Percentiles rank a stretch among this genome's conserved stretches.
These are phyloP conservation scores for Molorchus minor DNA, from an alignment of 2,888 invertebrate genomes.

Conservation along the genomic window DNA sequence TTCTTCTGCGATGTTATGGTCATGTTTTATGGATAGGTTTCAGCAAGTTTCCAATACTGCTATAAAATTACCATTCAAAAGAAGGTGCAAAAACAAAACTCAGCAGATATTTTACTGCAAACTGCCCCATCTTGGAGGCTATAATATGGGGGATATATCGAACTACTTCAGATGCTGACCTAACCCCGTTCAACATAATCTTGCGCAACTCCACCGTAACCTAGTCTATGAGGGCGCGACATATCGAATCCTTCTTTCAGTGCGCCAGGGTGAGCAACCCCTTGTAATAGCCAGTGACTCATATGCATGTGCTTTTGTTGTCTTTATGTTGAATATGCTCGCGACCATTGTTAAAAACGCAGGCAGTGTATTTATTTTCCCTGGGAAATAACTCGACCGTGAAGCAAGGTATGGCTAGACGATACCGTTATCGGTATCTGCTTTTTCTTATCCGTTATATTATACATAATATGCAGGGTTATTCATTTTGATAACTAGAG, in stretches of 20 bases:
- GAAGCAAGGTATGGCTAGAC: background rate
- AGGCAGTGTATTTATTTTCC: background rate
- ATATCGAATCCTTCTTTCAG: constrained; percentile 14
- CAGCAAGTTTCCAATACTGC: background rate
- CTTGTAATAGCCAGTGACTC: constrained; percentile 7
- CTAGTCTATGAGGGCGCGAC: background rate
- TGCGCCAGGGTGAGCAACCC: constrained; percentile 7
- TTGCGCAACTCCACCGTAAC: constrained; percentile 8
- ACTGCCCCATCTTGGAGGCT: too few relatives aligned
- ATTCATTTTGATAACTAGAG: too few relatives aligned
- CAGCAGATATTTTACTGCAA: background rate
- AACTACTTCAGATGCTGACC: constrained; percentile 9
- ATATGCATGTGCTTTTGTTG: background rate
- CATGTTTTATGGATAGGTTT: too few relatives aligned
- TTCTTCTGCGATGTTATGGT: too few relatives aligned
- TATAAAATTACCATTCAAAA: background rate
- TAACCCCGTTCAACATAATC: background rate
- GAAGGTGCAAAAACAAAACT: background rate
- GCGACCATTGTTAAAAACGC: background rate
- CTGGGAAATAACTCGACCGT: background rate
- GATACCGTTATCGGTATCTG: too few relatives aligned
- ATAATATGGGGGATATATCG: too few relatives aligned
- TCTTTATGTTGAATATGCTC: background rate
- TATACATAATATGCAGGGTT: too few relatives aligned
- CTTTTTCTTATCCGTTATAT: too few relatives aligned